phyloP scores from a whole-genome alignment of 2,888 invertebrate genomes.

The Sinodicranocentrus sp. region DNA sequence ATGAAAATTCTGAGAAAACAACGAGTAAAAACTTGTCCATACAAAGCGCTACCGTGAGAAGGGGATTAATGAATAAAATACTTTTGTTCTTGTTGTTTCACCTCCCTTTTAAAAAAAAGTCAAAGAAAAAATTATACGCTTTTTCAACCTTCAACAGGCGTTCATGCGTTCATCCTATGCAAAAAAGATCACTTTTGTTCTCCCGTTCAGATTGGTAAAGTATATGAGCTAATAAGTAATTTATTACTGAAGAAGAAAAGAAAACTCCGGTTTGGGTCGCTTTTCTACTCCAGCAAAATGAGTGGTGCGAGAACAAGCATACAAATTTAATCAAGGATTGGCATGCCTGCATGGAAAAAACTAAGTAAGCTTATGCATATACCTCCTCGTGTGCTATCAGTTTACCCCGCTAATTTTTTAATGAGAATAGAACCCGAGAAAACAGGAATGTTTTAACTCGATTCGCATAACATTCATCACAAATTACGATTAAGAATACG shows the following conservation, averaged over 20 bases:
- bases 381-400: no score
- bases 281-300: background rate
- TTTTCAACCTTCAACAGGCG: slow-evolving; percentile 38
- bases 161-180: background rate
- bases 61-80: slow-evolving; percentile 37
- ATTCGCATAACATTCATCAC: no score
- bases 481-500: no score
- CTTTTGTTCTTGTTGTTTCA: no score
- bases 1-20: no score
- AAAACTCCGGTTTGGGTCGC: background rate
- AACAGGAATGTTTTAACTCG: no score
- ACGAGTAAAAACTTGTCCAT: background rate
- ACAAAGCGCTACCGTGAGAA: background rate
- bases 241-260: slow-evolving; percentile 8
- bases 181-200: no score
- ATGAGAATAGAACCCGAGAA: slow-evolving; percentile 3
- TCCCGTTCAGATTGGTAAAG: background rate
- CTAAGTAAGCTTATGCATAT: background rate
- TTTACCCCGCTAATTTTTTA: no score
- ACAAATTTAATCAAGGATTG: background rate
- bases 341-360: no score
- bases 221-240: slow-evolving; percentile 25
- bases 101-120: no score
- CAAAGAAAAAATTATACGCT: no score
- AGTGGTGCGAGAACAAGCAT: background rate